phyloP scores from a whole-genome alignment of 2,113 vertebrate genomes.

The Merops nubicus region DNA sequence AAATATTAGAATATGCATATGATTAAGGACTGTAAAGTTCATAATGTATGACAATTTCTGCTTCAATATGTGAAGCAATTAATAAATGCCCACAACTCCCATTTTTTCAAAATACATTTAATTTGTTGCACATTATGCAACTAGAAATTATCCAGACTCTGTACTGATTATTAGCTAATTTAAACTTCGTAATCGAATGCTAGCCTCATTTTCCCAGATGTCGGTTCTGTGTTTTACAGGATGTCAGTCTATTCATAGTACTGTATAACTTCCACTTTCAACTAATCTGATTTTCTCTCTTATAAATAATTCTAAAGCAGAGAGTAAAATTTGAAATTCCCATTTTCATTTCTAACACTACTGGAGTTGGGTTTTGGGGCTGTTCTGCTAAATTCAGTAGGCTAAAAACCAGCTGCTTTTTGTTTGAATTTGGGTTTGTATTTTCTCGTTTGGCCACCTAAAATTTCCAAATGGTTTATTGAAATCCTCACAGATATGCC shows the following conservation, averaged over 20 bases:
- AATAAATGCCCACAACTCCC: constrained; percentile 9
- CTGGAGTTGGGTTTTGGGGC: neutral
- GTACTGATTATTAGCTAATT: constrained; percentile 53
- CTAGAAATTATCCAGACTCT: constrained; percentile 34
- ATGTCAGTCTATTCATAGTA: neutral
- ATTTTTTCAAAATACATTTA: constrained; percentile 27
- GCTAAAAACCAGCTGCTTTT: neutral
- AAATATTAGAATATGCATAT: constrained; percentile 19
- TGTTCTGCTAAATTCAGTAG: neutral
- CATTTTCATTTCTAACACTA: neutral
- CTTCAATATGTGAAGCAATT: neutral
- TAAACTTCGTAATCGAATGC: constrained; percentile 35
- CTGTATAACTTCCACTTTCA: neutral
- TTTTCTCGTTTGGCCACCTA: neutral
- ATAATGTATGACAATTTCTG: constrained; percentile 4
- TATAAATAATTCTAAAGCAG: constrained; percentile 28
- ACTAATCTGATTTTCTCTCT: constrained; percentile 33
- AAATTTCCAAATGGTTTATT: neutral
- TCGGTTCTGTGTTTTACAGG: constrained; percentile 2
- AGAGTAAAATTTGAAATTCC: neutral
- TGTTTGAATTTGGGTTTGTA: neutral
- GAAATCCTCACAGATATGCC: neutral
- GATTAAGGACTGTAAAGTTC: constrained; percentile 18
- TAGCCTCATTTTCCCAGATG: neutral
- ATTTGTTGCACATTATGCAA: constrained; percentile 35